Evolutionary conservation across 1,140 invertebrate genomes (phyloP).

Genomic region (Bombus soroeensis): DNA sequence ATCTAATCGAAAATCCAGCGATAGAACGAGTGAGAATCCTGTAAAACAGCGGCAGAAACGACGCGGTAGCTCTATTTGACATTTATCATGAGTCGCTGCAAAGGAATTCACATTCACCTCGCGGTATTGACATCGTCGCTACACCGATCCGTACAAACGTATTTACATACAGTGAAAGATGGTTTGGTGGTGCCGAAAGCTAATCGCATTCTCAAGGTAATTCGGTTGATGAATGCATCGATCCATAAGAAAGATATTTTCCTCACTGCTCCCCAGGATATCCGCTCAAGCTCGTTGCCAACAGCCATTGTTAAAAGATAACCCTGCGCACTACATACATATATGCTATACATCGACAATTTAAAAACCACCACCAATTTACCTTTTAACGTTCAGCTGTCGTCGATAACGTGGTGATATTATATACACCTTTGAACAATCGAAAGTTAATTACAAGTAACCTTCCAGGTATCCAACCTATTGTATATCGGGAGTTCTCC

Average conservation of each 20-base stretch:
- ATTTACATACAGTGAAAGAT: neutral
- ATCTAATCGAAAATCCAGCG: no score
- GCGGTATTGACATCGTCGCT: constrained; percentile 28
- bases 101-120: constrained; percentile 29
- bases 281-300: neutral
- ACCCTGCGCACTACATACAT: neutral
- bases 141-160: neutral
- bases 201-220: constrained; percentile 10
- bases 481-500: neutral
- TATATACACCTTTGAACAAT: constrained; percentile 39
- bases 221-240: constrained; percentile 13
- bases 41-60: neutral
- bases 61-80: neutral
- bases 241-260: constrained; percentile 27
- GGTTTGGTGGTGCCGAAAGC: neutral
- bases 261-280: constrained; percentile 1
- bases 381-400: constrained; percentile 18
- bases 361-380: constrained; percentile 24
- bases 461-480: constrained; percentile 28
- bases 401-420: neutral
- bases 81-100: constrained; percentile 34
- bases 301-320: constrained; percentile 7
- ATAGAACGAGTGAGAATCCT: neutral
- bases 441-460: constrained; percentile 48
- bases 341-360: neutral